phyloP scores from a whole-genome alignment of 1,140 invertebrate genomes.

The Neodiprion virginianus region DNA sequence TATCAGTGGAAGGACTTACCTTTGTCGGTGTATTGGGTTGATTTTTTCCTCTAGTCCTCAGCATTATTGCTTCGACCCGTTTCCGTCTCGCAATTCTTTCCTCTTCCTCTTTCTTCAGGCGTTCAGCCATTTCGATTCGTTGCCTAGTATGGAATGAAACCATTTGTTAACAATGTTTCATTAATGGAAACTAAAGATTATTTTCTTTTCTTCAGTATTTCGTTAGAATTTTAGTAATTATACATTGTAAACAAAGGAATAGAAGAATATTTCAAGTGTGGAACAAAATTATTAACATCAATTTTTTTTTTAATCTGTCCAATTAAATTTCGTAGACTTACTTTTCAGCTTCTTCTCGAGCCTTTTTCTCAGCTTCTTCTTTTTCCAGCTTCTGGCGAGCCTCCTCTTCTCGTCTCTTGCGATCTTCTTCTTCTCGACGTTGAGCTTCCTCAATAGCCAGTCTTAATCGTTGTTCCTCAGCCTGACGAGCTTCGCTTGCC shows the following conservation, averaged over 20 bases:
- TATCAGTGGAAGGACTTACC: conserved; percentile 34
- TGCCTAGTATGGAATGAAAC: conserved; percentile 56
- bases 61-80: conserved; percentile 85
- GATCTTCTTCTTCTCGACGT: conserved; percentile 72
- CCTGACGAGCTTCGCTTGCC: conserved; percentile 72
- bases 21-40: conserved; percentile 62
- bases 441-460: conserved; percentile 73
- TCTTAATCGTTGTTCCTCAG: conserved; percentile 77
- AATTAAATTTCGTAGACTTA: conserved; percentile 28
- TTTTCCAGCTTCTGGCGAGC: conserved; percentile 73
- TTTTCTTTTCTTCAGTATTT: not conserved
- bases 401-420: conserved; percentile 70
- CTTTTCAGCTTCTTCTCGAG: conserved; percentile 79
- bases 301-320: too few relatives aligned
- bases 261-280: not conserved
- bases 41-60: conserved; percentile 74
- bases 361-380: conserved; percentile 78
- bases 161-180: not conserved
- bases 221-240: not conserved
- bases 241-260: too few relatives aligned
- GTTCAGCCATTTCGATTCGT: conserved; percentile 76
- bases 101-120: conserved; percentile 80
- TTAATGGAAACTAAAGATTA: not conserved
- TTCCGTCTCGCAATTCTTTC: conserved; percentile 78
- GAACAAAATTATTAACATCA: conserved; percentile 14